phyloP scores from a whole-genome alignment of 2,797 vertebrate genomes.

The Centropyge bicolor region DNA sequence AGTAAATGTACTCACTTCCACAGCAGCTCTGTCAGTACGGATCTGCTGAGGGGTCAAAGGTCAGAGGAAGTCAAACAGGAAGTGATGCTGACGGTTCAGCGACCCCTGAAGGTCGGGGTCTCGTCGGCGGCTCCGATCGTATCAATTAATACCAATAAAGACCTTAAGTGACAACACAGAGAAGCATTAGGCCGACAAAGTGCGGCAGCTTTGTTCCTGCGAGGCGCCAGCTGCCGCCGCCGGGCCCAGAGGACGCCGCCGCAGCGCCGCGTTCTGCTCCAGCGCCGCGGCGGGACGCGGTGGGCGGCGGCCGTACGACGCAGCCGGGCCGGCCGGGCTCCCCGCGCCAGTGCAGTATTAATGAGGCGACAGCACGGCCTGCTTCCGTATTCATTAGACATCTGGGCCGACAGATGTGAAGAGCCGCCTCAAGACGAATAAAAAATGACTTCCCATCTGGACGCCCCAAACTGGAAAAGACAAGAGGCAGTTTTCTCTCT shows the following conservation, averaged over 20 bases:
- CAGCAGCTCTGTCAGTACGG: too few relatives aligned
- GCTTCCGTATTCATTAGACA: conserved; percentile 88
- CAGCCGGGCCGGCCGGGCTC: conserved; percentile 70
- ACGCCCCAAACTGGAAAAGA: conserved; percentile 84
- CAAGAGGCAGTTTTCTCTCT: conserved; percentile 75
- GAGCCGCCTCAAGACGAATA: conserved; percentile 87
- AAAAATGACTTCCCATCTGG: conserved; percentile 90
- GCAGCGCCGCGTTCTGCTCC: conserved; percentile 77
- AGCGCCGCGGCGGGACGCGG: conserved; percentile 66
- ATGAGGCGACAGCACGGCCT: conserved; percentile 85
- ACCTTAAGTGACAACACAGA: conserved; percentile 85
- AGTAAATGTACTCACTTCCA: too few relatives aligned
- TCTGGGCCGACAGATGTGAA: conserved; percentile 89
- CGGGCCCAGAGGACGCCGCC: conserved; percentile 70
- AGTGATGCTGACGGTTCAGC: too few relatives aligned
- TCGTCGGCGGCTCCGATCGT: conserved; percentile 62
- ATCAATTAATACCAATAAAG: conserved; percentile 87
- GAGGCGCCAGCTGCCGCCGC: conserved; percentile 79
- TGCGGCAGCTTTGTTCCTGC: conserved; percentile 81
- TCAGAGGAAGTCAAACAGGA: too few relatives aligned
- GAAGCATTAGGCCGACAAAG: conserved; percentile 81
- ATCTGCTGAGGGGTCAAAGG: too few relatives aligned
- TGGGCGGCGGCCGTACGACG: conserved; percentile 68
- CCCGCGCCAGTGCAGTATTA: conserved; percentile 84
- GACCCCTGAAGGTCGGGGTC: too few relatives aligned